These are phyloP conservation scores for Triplophysa tibetana DNA, from an alignment of 2,113 vertebrate genomes.

Conservation along the genomic window DNA sequence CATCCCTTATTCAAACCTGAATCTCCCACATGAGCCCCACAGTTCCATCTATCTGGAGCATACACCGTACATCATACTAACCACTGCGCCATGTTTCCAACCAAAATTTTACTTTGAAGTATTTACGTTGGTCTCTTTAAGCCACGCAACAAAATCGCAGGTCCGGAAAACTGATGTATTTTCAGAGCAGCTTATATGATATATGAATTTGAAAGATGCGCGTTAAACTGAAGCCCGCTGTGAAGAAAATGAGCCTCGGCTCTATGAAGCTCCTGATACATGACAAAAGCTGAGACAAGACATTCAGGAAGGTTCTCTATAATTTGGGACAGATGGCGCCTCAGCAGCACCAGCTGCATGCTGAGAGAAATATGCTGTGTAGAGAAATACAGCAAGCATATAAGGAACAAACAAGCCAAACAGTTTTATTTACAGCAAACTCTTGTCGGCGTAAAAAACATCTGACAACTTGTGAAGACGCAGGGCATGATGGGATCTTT, in stretches of 20 bases:
- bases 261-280: constrained; percentile 30
- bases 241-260: constrained; percentile 26
- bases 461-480: not conserved
- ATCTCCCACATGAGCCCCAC: too few species aligned
- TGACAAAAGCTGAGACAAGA: constrained; percentile 33
- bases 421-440: constrained; percentile 39
- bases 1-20: too few species aligned
- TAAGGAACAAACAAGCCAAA: constrained; percentile 14
- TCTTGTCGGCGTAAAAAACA: constrained; percentile 3
- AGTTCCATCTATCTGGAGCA: not conserved
- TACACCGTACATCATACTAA: not conserved
- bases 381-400: not conserved
- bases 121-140: not conserved
- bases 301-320: constrained; percentile 35
- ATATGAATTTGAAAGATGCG: constrained; percentile 20
- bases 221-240: constrained; percentile 20
- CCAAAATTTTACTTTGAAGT: not conserved
- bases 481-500: constrained; percentile 9
- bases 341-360: constrained; percentile 27
- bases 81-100: not conserved
- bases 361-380: constrained; percentile 26
- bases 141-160: not conserved
- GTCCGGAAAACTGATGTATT: not conserved
- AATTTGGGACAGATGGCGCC: constrained; percentile 49
- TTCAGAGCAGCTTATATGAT: constrained; percentile 9